These are phyloP conservation scores for Aspiorhynchus laticeps DNA, from an alignment of 2,113 vertebrate species.

Conservation along the genomic window DNA sequence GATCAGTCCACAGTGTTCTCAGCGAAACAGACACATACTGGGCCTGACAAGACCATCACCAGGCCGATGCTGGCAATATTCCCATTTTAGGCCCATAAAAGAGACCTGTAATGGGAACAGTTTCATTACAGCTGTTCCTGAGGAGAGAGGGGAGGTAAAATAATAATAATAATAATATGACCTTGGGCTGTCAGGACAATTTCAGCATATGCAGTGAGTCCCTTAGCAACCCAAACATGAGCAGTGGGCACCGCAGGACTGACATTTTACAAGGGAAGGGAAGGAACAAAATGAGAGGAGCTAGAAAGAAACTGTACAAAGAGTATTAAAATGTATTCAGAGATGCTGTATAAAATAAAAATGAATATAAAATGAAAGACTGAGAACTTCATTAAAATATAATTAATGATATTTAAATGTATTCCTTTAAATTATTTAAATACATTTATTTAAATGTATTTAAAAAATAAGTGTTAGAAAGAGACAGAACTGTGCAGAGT, in stretches of 20 bases:
- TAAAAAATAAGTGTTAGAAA: slow-evolving; percentile 1
- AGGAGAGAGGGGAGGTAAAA: neutral
- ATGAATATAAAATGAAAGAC: neutral
- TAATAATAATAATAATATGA: slow-evolving; percentile 48
- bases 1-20: slow-evolving; percentile 39
- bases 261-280: neutral
- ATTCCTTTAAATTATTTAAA: neutral
- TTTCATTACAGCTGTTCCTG: slow-evolving; percentile 48
- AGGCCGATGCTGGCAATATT: slow-evolving; percentile 43
- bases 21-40: slow-evolving; percentile 32
- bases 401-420: neutral
- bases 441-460: neutral
- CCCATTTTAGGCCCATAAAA: slow-evolving; percentile 47
- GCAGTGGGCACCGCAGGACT: slow-evolving; percentile 1
- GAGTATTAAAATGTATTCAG: neutral
- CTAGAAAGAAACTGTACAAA: neutral
- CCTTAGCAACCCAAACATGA: slow-evolving; percentile 49
- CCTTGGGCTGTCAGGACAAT: slow-evolving; percentile 54
- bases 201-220: slow-evolving; percentile 45
- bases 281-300: neutral
- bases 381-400: neutral
- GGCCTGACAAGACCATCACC: slow-evolving; percentile 35
- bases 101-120: slow-evolving; percentile 41
- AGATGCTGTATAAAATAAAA: neutral
- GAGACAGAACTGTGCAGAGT: neutral